Evolutionary conservation across 2,113 vertebrate genomes (phyloP), one percentile per base, ranked within the genome.

Genomic region (Morphnarchus princeps): DNA sequence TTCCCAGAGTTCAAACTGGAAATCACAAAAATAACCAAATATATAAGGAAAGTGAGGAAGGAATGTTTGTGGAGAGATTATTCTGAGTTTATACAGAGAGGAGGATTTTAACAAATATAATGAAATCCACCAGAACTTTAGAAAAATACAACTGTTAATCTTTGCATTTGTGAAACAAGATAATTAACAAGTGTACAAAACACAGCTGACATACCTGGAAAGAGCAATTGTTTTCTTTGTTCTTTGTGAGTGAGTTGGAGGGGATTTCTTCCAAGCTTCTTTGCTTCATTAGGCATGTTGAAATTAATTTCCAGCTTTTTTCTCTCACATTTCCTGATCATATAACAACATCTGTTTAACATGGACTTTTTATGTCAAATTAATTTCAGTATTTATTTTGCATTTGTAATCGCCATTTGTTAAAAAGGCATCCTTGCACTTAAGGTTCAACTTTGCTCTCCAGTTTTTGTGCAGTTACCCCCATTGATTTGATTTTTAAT

Each of bases 231-330:
- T 84, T 91, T 85, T 50, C 81, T 90, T 96, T 91, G 74, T 66
- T 72, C 49, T 58, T 83, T 79, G 12, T 74, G 26, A 89, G 12
- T 78, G 29, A 85, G 19, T 50, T 84, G 18, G 21, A 55, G 32
- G 29, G 36, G 21, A 86, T 89, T 83, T 91, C 36, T 85, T 92
- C 50, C 87, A 93, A 91, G 73, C 22, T 84, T 63, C 38, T 80
- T 80, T 93, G 66, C 54, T 96, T 93, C 63, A 70, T 83, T 93
- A 93, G 29, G 50, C 58, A 54, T 67, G 26, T 79, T 73, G 62
- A 91, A 90, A 84, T 82, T 87, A 84, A 87, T 95, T 94, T 96
- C 57, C 66, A 54, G 21, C 13, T 57, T 93, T 93, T 95, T 92
- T 72, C 50, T 67, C 61, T 80, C 49, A 45, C 10, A 22, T 71